These are phyloP conservation scores for Triops longicaudatus DNA, from an alignment of 1,140 invertebrate genomes.

Conservation along the genomic window DNA sequence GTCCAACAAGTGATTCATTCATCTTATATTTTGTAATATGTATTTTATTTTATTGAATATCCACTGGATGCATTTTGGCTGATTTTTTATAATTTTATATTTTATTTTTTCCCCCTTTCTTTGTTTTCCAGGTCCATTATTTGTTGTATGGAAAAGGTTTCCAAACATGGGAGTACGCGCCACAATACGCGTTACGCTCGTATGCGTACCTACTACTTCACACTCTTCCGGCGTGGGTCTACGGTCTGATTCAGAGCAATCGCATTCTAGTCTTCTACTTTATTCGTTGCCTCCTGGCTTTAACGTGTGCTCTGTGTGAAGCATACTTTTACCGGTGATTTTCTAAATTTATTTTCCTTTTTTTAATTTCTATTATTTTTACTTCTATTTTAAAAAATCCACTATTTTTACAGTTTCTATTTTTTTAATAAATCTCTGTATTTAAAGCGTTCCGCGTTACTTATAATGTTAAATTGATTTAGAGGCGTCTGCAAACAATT, in stretches of 20 bases:
- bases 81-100: too few species aligned
- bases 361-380: too few species aligned
- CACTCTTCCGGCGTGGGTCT: slow-evolving; percentile 71
- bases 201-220: slow-evolving; percentile 85
- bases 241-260: slow-evolving; percentile 64
- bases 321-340: slow-evolving; percentile 84
- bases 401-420: too few species aligned
- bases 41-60: too few species aligned
- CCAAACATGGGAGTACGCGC: slow-evolving; percentile 99
- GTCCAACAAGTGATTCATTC: too few species aligned
- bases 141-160: slow-evolving; percentile 79
- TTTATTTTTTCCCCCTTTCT: not conserved
- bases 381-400: too few species aligned
- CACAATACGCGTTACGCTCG: slow-evolving; percentile 83
- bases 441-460: too few species aligned
- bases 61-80: too few species aligned
- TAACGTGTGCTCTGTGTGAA: slow-evolving; percentile 72
- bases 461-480: slow-evolving; percentile 37
- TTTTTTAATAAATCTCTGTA: too few species aligned
- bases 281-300: slow-evolving; percentile 68
- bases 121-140: slow-evolving; percentile 60
- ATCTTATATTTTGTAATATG: too few species aligned
- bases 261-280: slow-evolving; percentile 86
- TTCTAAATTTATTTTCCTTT: too few species aligned
- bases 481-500: slow-evolving; percentile 81